Base-by-base conservation (phyloP, 1,140 invertebrate species). In the Mesaphorura yosii region DNA sequence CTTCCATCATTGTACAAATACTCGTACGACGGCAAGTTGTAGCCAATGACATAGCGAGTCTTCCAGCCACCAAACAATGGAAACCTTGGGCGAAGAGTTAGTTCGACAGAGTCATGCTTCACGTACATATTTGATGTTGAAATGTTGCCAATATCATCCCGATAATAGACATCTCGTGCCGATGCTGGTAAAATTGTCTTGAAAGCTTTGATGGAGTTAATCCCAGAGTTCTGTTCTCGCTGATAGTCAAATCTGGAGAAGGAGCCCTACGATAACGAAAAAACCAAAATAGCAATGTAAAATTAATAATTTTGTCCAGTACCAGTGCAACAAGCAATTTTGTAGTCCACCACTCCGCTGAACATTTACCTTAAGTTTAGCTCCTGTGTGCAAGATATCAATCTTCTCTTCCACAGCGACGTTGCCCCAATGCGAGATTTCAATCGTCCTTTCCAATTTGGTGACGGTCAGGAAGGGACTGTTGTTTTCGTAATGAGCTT, bases 51-150 rank as follows among this genome's bases (percentile, higher is more conserved):
- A 69, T 99, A 98, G 64, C 92, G 86, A 2, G 93, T 98, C 69
- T 90, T 92, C 95, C 95, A 98, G 2, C 96, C 95, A 46, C 96
- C 96, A 73, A 98, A 98, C 0, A 99, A 72, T 20, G 96, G 96
- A 69, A 97, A 99, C 60, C 95, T 74, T 2, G 96, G 95, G 40
- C 89, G 75, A 1, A 99, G 72, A 65, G 97, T 94, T 2, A 98
- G 69, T 67, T 98, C 93, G 17, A 98, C 88, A 29, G 87, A 85
- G 68, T 97, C 91, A 60, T 86, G 84, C 61, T 84, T 77, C 14
- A 86, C 67, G 61, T 82, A 77, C 69, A 98, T 83, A 67, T 92
- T 85, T 1, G 92, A 97, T 5, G 95, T 99, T 1, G 93, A 98
- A 66, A 99, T 98, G 68, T 99, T 99, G 23, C 96, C 96, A 72